Base-by-base conservation (phyloP, 2,113 vertebrate genomes). In the Lophochroa leadbeateri region DNA sequence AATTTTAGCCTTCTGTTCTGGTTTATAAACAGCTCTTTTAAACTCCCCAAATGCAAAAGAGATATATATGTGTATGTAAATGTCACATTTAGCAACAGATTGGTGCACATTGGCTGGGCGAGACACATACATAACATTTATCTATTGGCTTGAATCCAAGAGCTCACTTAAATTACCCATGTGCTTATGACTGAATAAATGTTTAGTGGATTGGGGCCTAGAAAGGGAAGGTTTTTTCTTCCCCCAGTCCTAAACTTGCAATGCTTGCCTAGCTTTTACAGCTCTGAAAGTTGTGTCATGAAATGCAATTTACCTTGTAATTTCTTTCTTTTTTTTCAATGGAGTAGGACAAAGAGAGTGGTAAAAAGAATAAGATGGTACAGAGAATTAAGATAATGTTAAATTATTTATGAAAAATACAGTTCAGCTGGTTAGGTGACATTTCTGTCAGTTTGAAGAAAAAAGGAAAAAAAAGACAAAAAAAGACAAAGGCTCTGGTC, bases 61-160 rank as follows among this genome's bases (percentile, higher is more conserved):
- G 13, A 58, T 27, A 88, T 70, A 43, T n/a, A 75, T 61, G 75
- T n/a, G 31, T 82, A 55, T 91, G 82, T 74, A 96, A 95, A 97
- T 91, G 94, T 96, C 94, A 91, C 91, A 91, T 94, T 94, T 71
- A 92, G 65, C 74, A 94, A 71, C 95, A 96, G 91, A 96, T 96
- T 96, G 86, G 86, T 82, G 47, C 3, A 3, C 81, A 82, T 76
- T 85, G 87, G 58, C 64, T 94, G 46, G 47, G 84, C 60, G n/a
- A 91, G 61, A 63, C 63, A 91, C 67, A 82, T 63, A 90, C 89
- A 91, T 77, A 94, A 92, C 88, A 77, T 94, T 93, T 91, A 65
- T 94, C 78, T 92, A 10, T 83, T 90, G 93, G 93, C 76, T 77
- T 77, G 33, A 83, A 92, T 81, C 90, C 90, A 96, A 83, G n/a